phyloP scores from a whole-genome alignment of 2,797 vertebrate species.

The Molossus molossus region DNA sequence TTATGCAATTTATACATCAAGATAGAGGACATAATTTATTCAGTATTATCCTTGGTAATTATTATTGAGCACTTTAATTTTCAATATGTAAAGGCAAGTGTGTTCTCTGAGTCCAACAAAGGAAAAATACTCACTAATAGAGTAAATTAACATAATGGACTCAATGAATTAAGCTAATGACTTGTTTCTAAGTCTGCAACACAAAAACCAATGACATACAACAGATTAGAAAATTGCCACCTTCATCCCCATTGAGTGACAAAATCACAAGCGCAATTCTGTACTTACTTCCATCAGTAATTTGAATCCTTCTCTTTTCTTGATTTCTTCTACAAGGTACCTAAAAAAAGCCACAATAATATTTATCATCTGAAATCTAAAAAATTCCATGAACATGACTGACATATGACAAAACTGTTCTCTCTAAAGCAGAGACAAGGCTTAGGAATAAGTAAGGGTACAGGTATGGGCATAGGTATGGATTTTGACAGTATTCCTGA shows the following conservation, averaged over 20 bases:
- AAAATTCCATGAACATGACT: background rate
- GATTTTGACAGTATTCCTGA: background rate
- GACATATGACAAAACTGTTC: background rate
- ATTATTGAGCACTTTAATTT: slow-evolving; percentile 84
- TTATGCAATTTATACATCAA: slow-evolving; percentile 79
- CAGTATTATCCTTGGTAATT: slow-evolving; percentile 80
- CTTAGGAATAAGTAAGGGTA: background rate
- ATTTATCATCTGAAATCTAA: slow-evolving; percentile 59
- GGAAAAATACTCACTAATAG: slow-evolving; percentile 78
- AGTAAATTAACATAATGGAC: slow-evolving; percentile 84
- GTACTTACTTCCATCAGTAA: slow-evolving; percentile 92
- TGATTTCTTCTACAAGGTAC: slow-evolving; percentile 92
- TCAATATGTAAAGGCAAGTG: slow-evolving; percentile 78
- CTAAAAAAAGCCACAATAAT: slow-evolving; percentile 86
- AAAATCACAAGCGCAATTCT: slow-evolving; percentile 29
- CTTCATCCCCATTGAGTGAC: slow-evolving; percentile 62
- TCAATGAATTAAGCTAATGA: slow-evolving; percentile 82
- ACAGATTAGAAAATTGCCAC: slow-evolving; percentile 69
- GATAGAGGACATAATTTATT: slow-evolving; percentile 82
- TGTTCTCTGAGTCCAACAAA: slow-evolving; percentile 78
- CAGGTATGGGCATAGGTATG: background rate
- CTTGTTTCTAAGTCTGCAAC: slow-evolving; percentile 75
- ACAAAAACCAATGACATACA: slow-evolving; percentile 67
- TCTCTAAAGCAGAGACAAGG: background rate
- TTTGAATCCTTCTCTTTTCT: slow-evolving; percentile 92